A percentile compares a stretch with the other conserved stretches of the same genome.
Conservation (phyloP, 37 sponge, comb jelly and placozoan species). For the Haliclona indistincta region DNA sequence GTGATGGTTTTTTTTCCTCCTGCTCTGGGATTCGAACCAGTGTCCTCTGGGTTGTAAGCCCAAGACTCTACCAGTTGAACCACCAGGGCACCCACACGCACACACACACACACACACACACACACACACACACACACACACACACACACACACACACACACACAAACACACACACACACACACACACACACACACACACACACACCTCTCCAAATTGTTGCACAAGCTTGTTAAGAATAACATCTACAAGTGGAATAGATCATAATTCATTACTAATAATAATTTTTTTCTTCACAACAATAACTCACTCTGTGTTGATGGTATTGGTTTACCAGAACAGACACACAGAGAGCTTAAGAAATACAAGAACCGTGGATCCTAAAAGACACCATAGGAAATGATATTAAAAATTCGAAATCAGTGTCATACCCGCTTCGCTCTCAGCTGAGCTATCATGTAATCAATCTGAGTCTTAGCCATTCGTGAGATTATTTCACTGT, state of each 20-base stretch:
- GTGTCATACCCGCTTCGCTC: constrained; percentile 3
- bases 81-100: no score
- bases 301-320: constrained; percentile 53
- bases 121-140: no score
- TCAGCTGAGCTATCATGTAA: constrained; percentile 22
- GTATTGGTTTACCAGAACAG: constrained; percentile 53
- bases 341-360: constrained; percentile 70
- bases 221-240: constrained; percentile 22
- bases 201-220: constrained; percentile 6
- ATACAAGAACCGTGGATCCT: constrained; percentile 65
- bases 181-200: no score
- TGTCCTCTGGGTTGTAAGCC: no score
- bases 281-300: neutral
- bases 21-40: no score
- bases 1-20: no score
- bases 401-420: neutral
- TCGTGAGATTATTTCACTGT: constrained; percentile 27
- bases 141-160: no score
- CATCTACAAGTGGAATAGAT: neutral
- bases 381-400: neutral
- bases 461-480: constrained; percentile 22
- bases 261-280: neutral
- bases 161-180: no score
- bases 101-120: no score
- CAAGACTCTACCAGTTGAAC: no score